These are phyloP conservation scores for Phaetusa simplex DNA, from an alignment of 2,113 vertebrate genomes.

Conservation along the genomic window DNA sequence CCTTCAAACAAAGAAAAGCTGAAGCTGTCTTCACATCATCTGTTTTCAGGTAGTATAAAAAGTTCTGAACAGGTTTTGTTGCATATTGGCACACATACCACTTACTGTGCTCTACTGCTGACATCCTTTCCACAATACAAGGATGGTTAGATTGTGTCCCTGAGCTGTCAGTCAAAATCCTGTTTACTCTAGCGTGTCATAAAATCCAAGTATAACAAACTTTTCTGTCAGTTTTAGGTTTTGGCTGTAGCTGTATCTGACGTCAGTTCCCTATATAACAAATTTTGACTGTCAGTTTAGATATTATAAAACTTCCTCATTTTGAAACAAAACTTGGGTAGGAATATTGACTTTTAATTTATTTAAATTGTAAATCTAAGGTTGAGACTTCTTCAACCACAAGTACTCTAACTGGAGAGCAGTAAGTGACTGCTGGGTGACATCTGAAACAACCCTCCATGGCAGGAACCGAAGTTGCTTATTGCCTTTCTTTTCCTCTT, in stretches of 20 bases:
- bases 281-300: background rate
- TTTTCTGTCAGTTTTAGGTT: slow-evolving; percentile 25
- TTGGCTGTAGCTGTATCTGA: background rate
- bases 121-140: background rate
- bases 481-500: background rate
- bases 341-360: background rate
- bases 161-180: slow-evolving; percentile 1
- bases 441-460: background rate
- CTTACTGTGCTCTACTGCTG: background rate
- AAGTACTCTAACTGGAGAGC: background rate
- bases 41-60: background rate
- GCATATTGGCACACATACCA: background rate
- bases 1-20: background rate
- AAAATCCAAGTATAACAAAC: background rate
- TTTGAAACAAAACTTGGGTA: background rate
- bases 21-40: background rate
- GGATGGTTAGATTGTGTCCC: background rate
- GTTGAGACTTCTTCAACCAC: background rate
- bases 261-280: background rate
- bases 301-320: background rate
- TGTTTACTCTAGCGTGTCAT: slow-evolving; percentile 22
- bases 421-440: background rate
- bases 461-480: background rate
- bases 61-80: background rate
- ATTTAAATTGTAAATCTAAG: background rate